A percentile compares a stretch with the other conserved stretches of the same genome.
Conservation (phyloP, 1,140 invertebrate genomes). For the Trialeurodes vaporariorum region DNA sequence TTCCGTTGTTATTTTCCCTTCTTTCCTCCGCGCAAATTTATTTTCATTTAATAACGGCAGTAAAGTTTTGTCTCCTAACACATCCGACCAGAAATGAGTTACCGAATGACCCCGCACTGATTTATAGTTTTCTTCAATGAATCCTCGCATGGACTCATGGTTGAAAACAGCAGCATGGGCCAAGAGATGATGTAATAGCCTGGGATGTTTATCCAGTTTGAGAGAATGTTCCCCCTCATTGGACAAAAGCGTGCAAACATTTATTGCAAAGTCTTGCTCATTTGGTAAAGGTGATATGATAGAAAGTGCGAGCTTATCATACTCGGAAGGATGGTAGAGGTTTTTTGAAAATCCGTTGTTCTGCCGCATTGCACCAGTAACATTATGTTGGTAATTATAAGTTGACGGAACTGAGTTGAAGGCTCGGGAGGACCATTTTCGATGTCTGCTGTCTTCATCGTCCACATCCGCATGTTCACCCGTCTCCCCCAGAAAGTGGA, state of each 20-base stretch:
- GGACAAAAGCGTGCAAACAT: slow-evolving; percentile 88
- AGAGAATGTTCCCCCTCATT: slow-evolving; percentile 85
- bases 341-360: slow-evolving; percentile 54
- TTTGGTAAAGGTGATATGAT: slow-evolving; percentile 90
- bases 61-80: slow-evolving; percentile 46
- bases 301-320: slow-evolving; percentile 78
- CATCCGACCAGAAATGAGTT: slow-evolving; percentile 61
- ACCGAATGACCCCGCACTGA: slow-evolving; percentile 57
- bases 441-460: slow-evolving; percentile 56
- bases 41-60: slow-evolving; percentile 57
- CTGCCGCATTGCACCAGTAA: slow-evolving; percentile 50
- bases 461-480: slow-evolving; percentile 59
- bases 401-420: slow-evolving; percentile 60
- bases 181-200: slow-evolving; percentile 74
- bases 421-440: slow-evolving; percentile 51
- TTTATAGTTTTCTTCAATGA: slow-evolving; percentile 59
- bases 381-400: slow-evolving; percentile 75
- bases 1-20: no score
- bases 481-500: slow-evolving; percentile 70
- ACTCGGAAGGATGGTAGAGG: slow-evolving; percentile 65
- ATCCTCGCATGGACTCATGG: slow-evolving; percentile 56
- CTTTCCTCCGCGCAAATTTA: slow-evolving; percentile 9
- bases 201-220: slow-evolving; percentile 66
- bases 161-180: slow-evolving; percentile 89
- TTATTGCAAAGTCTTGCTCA: slow-evolving; percentile 96